Percentiles rank a stretch among this genome's conserved stretches.
Conservation (phyloP, 1,140 invertebrate genomes). For the Globodera rostochiensis region DNA sequence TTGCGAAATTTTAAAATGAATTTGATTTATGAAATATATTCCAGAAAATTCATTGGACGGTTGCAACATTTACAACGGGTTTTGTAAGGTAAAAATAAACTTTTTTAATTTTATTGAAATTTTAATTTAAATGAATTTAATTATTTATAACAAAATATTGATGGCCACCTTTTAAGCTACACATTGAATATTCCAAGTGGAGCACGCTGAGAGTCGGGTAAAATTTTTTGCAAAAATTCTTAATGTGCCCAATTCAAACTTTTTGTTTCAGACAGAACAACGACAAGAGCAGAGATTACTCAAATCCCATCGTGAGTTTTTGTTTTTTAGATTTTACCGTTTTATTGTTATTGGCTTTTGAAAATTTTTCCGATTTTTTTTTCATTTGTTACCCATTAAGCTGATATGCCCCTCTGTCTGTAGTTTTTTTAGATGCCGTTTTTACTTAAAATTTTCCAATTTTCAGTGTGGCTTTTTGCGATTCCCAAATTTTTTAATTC, state of each 20-base stretch:
- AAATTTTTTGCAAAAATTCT: slow-evolving; percentile 73
- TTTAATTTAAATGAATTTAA: no score
- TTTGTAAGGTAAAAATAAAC: slow-evolving; percentile 80
- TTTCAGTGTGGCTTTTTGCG: slow-evolving; percentile 9
- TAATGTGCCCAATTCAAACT: not conserved
- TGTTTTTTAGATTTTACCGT: slow-evolving; percentile 18
- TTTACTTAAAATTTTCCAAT: slow-evolving; percentile 11
- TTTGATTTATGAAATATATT: not conserved
- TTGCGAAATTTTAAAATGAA: no score
- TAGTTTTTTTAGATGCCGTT: slow-evolving; percentile 13
- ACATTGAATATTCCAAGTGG: slow-evolving; percentile 98
- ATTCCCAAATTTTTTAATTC: not conserved
- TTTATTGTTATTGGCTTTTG: not conserved
- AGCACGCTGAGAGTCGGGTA: slow-evolving; percentile 96
- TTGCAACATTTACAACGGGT: slow-evolving; percentile 98
- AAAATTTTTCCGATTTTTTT: not conserved
- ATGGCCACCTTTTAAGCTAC: slow-evolving; percentile 58
- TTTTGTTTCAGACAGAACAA: slow-evolving; percentile 70
- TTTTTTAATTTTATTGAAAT: not conserved
- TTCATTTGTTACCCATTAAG: not conserved
- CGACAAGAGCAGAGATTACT: slow-evolving; percentile 97
- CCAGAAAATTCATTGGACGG: slow-evolving; percentile 75
- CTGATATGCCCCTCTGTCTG: not conserved
- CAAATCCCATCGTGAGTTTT: slow-evolving; percentile 77
- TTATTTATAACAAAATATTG: no score